Evolutionary conservation across 2,888 invertebrate species (phyloP).

Genomic region (Drosophila fungiperda): DNA sequence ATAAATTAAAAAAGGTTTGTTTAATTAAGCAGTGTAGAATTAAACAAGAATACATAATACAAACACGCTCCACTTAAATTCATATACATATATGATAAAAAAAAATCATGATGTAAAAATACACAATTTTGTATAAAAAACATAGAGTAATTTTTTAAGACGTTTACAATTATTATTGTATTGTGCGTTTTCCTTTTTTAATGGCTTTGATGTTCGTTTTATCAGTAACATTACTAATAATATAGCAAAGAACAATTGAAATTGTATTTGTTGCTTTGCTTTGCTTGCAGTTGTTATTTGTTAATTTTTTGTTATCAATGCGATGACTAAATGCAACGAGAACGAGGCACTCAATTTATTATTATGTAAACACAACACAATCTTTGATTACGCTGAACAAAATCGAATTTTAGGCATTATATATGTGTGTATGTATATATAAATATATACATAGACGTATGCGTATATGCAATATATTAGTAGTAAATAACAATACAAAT

Average conservation of each 20-base stretch:
- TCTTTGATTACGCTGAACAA: slow-evolving; percentile 52
- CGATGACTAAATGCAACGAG: slow-evolving; percentile 64
- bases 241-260: slow-evolving; percentile 44
- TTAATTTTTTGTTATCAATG: slow-evolving; percentile 54
- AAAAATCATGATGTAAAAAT: slow-evolving; percentile 44
- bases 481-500: slow-evolving; percentile 79
- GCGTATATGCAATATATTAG: slow-evolving; percentile 60
- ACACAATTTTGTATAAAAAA: slow-evolving; percentile 50
- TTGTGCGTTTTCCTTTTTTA: slow-evolving; percentile 43
- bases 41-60: slow-evolving; percentile 60
- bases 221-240: slow-evolving; percentile 44
- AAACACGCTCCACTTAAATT: slow-evolving; percentile 28
- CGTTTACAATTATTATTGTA: slow-evolving; percentile 60
- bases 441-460: slow-evolving; percentile 26
- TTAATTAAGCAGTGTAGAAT: slow-evolving; percentile 68
- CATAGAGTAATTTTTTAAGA: slow-evolving; percentile 35
- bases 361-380: slow-evolving; percentile 48
- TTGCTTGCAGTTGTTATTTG: slow-evolving; percentile 8
- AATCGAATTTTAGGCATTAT: slow-evolving; percentile 60
- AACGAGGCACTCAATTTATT: slow-evolving; percentile 75
- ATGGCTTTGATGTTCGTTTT: slow-evolving; percentile 22
- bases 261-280: slow-evolving; percentile 31
- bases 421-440: slow-evolving; percentile 33
- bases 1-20: slow-evolving; percentile 62
- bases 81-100: slow-evolving; percentile 23